Evolutionary conservation across 2,113 vertebrate species (phyloP), one percentile per base, ranked within the genome.

Genomic region (Entelurus aequoreus): DNA sequence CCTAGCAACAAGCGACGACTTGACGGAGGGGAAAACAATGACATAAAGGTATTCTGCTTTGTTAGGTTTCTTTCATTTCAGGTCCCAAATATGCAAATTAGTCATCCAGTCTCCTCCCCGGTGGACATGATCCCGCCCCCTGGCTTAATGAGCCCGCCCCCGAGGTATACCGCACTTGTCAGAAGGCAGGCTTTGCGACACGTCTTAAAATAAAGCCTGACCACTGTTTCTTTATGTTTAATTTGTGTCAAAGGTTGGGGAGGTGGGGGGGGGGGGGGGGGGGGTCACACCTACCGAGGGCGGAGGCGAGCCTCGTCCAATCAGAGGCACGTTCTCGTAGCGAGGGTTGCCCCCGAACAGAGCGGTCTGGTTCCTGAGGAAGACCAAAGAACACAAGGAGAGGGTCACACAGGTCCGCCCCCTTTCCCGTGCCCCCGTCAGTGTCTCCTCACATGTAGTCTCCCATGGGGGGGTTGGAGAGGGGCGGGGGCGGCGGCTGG

Each of bases 321-420:
- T 98, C 78, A 99, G 93, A 0, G 97, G 96, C 49, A 95, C 94
- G 5, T 96, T 98, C 84, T 99, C 96, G 0, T 94, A 97, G 66
- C 96, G 93, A 0, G 94, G 94, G 65, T 94, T 97, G 50, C 96
- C 95, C 1, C 96, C 94, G 0, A 98, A 98, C 60, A 98, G 92
- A 58, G 87, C 88, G 0, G 94, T 87, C 60, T 97, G 95, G 88
- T 96, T 98, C 94, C 96, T 98, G 89, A 0, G 50, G 9, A 38
- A 37, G 44, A 71, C 28, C 72, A 3, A 5, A 36, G 14, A 52
- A 6, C 19, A 63, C 58, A 54, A 0, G 38, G 1, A 15, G 11
- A 5, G n/a, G 35, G 28, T 11, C 12, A 53, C 50, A 21, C 1
- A 5, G 10, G 16, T 5, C 21, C 50, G 19, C n/a, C 15, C 8